Evolutionary conservation across 1,140 invertebrate genomes (phyloP), one percentile per base, ranked within the genome.

Genomic region (Drosophila lacertosa): DNA sequence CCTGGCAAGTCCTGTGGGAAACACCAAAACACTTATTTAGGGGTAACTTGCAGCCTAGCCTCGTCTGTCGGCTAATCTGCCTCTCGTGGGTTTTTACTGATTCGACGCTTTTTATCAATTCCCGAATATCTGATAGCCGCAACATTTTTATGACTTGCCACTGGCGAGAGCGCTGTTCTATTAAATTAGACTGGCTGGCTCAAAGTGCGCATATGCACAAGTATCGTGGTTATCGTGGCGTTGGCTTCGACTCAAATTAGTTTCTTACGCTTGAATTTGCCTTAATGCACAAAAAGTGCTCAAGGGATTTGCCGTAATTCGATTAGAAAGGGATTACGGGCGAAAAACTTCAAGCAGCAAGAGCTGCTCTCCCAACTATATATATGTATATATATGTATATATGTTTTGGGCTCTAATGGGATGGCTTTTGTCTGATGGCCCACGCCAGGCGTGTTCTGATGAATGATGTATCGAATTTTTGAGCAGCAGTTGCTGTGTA

Each of bases 401-500:
- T n/a, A n/a, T 65, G 47, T 39, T 15, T 47, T n/a, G n/a, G 45
- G 50, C 60, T 47, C 63, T 71, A 66, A 71, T 71, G 68, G 62
- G 37, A 66, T 78, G 74, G 74, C 74, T 62, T 50, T 82, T 59
- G 54, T 65, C 26, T 15, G 59, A 48, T n/a, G 45, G 47, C 55
- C 50, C 48, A 10, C 11, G 80, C 67, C 81, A 84, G 68, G 81
- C 80, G 81, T 68, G 79, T 63, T n/a, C 2, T 84, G 73, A 86
- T 80, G 77, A 84, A 86, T 86, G 81, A 86, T 80, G 81, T 84
- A 86, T 86, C 81, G 77, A 86, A 86, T 84, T 86, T 84, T 84
- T 76, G 68, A 84, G 44, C 67, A 69, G 62, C 68, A 47, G 53
- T 51, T 58, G 62, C 39, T 54, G 29, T 54, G 29, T 48, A 55